Evolutionary conservation across 2,797 vertebrate species (phyloP).

Genomic region (Notolepis coatsorum): DNA sequence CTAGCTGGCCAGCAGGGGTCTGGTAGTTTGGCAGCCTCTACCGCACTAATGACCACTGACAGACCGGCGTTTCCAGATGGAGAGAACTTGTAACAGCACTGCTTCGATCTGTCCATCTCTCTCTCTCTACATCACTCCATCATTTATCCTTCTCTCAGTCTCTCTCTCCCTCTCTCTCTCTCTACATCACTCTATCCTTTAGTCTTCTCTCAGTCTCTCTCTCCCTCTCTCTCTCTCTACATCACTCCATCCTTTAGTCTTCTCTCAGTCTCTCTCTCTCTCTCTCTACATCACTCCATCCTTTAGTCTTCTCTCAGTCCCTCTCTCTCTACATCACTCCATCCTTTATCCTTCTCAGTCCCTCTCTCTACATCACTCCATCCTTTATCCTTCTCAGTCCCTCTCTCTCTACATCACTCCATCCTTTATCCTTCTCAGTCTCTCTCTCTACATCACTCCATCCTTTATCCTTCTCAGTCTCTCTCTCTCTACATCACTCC

Average conservation of each 20-base stretch:
- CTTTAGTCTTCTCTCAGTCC: no score
- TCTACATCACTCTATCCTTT: no score
- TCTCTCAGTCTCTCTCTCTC: not conserved
- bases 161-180: no score
- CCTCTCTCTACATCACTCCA: not conserved
- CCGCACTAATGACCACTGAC: constrained; percentile 47
- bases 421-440: not conserved
- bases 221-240: constrained; percentile 5
- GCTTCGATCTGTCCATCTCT: constrained; percentile 22
- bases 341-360: no score
- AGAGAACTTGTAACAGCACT: constrained; percentile 44
- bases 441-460: no score
- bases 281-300: not conserved
- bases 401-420: not conserved
- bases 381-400: constrained; percentile 18
- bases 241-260: not conserved
- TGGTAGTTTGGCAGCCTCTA: constrained; percentile 35
- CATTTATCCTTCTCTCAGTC: not conserved
- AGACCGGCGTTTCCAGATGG: constrained; percentile 65
- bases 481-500: constrained; percentile 6
- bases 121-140: not conserved
- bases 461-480: no score
- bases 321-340: no score
- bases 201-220: no score
- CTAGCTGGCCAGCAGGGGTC: constrained; percentile 49